Base-by-base conservation (phyloP, 1,140 invertebrate genomes). In the Berghia stephanieae region DNA sequence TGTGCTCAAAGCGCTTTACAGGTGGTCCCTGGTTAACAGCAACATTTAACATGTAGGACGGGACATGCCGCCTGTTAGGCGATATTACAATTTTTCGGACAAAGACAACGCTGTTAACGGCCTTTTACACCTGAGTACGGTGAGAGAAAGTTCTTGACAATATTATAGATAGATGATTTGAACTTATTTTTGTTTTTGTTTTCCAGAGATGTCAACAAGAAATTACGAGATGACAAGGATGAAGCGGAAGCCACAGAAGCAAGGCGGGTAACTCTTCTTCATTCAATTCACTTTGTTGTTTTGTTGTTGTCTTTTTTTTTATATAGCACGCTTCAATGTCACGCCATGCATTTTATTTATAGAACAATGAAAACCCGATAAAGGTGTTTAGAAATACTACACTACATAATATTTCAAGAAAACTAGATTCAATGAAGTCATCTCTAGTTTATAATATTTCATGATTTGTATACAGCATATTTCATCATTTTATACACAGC, bases 161-260 rank as follows among this genome's bases (percentile, higher is more conserved):
- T n/a, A n/a, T n/a, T n/a, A n/a, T n/a, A n/a, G n/a, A n/a, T n/a
- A n/a, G n/a, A n/a, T n/a, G n/a, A n/a, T n/a, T n/a, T n/a, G n/a
- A n/a, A n/a, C n/a, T n/a, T n/a, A n/a, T n/a, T n/a, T n/a, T n/a
- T n/a, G n/a, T n/a, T n/a, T n/a, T n/a, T n/a, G n/a, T n/a, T 68
- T 81, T 83, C 60, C 79, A 91, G 90, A 79, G 86, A 84, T 68
- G 85, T 91, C 21, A 91, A 91, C 82, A 88, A 88, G 55, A 86
- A 88, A 71, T 79, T 91, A 13, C 84, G 85, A 78, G 90, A 91
- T 81, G 89, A 91, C 74, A 86, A 89, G 71, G 91, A 91, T 80
- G 89, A 90, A 84, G 83, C 86, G 24, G 85, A 86, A 72, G 79
- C 82, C 80, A 79, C 77, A 38, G 80, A 83, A 76, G 73, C 83